Evolutionary conservation across 1,140 invertebrate genomes (phyloP).

Genomic region (Gonioctena quinquepunctata): DNA sequence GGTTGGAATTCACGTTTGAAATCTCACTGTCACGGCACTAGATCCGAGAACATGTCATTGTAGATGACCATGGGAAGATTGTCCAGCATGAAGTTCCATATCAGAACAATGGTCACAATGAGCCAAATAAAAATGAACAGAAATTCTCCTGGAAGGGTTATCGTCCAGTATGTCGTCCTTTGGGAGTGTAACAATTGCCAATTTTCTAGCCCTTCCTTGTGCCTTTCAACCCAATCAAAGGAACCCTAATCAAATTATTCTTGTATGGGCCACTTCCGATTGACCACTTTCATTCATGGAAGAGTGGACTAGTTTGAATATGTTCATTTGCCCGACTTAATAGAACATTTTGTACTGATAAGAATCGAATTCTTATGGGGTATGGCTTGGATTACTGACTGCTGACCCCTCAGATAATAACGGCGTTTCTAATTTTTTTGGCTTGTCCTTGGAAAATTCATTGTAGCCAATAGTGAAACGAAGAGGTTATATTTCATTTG

Average conservation of each 20-base stretch:
- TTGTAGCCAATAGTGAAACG: too few relatives aligned
- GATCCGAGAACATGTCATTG: not conserved
- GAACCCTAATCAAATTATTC: constrained; percentile 14
- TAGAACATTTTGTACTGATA: constrained; percentile 10
- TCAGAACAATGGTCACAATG: not conserved
- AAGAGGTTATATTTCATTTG: too few relatives aligned
- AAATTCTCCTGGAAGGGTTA: not conserved
- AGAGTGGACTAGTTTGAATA: constrained; percentile 8
- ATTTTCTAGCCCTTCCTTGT: constrained; percentile 9
- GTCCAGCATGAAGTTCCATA: not conserved
- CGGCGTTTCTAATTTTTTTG: too few relatives aligned
- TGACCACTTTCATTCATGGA: not conserved
- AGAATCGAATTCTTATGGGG: not conserved
- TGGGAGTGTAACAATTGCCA: constrained; percentile 7
- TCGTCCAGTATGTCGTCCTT: not conserved
- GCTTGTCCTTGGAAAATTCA: too few relatives aligned
- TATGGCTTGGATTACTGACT: not conserved
- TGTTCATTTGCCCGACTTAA: not conserved
- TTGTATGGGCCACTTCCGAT: constrained; percentile 9
- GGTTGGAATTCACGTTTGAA: too few relatives aligned
- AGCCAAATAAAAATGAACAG: not conserved
- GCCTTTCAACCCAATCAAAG: not conserved
- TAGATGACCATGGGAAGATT: not conserved
- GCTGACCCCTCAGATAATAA: not conserved
- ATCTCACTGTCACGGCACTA: not conserved